These are phyloP conservation scores for Holocentrus rufus DNA, from an alignment of 2,797 vertebrate genomes.

Conservation along the genomic window DNA sequence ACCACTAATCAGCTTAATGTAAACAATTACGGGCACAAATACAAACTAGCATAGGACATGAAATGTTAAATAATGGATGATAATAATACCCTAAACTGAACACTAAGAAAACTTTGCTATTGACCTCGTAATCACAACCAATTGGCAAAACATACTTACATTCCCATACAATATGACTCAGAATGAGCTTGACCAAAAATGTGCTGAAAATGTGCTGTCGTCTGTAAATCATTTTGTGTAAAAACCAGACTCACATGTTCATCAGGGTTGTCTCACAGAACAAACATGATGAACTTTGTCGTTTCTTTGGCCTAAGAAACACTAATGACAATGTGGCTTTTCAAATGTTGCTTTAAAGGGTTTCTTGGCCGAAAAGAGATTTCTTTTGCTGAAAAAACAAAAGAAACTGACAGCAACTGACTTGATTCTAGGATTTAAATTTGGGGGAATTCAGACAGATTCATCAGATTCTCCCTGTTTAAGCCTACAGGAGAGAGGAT, in stretches of 20 bases:
- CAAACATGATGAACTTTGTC: conserved; percentile 14
- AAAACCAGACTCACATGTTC: neutral
- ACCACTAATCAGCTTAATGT: too few relatives aligned
- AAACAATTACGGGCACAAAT: too few relatives aligned
- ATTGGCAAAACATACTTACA: too few relatives aligned
- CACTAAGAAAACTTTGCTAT: too few relatives aligned
- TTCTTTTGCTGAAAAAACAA: conserved; percentile 3
- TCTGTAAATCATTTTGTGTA: conserved; percentile 1
- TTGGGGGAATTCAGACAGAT: neutral
- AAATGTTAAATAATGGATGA: too few relatives aligned
- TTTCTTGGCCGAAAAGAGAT: conserved; percentile 11
- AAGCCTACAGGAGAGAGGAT: neutral
- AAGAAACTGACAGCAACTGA: neutral
- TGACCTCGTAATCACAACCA: too few relatives aligned
- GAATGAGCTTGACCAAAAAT: too few relatives aligned
- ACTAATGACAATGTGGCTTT: neutral
- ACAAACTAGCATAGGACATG: too few relatives aligned
- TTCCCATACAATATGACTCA: too few relatives aligned
- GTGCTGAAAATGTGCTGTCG: neutral
- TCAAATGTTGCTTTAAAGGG: neutral
- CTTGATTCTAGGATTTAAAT: too few relatives aligned
- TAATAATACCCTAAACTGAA: too few relatives aligned
- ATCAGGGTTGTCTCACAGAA: conserved; percentile 14
- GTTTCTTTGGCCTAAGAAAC: neutral
- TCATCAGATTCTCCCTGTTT: neutral